Evolutionary conservation across 2,888 invertebrate species (phyloP), one percentile per base, ranked within the genome.

Genomic region (Blera fallax): DNA sequence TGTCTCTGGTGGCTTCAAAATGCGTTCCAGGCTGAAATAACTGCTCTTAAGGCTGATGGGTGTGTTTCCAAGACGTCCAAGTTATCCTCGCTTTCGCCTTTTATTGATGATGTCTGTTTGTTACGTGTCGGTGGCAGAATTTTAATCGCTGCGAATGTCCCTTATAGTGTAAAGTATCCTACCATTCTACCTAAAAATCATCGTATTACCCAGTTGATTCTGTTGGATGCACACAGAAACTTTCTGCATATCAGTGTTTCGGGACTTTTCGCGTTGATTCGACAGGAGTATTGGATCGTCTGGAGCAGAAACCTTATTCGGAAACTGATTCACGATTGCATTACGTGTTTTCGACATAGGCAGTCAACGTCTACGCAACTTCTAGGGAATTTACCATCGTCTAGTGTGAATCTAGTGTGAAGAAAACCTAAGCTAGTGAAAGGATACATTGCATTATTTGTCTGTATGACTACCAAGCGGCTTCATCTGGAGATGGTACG

Each of bases 311-410:
- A 24, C 24, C 24, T 24, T 24, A 24, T 24, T 24, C 24, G 24
- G 24, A 24, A 24, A 24, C 24, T 24, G 24, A 4, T 24, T 2
- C 24, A 24, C 24, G 24, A 24, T 24, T 24, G 4, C 24, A 24
- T 24, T 24, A 24, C 24, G 24, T 24, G 60, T 43, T 77, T 77
- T 52, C 67, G 60, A 29, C 67, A 60, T 21, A 40, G 60, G 10
- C 37, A 67, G 21, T 14, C 32, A 62, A 78, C 69, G 4, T 70
- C 60, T 8, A 60, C 58, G 11, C 76, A 77, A 27, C 60, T 77
- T 29, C 69, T 78, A 69, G 52, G 62, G 32, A 70, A 70, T 40
- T 67, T 67, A 27, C 50, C 60, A 50, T 48, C 34, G 21, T 58
- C 34, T 1, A 34, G 34, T 21, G 34, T 58, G 37, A 58, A 32